Percentiles rank a stretch among this genome's conserved stretches.
Conservation (phyloP, 2,888 invertebrate genomes). For the Archaeoteleia sp. region DNA sequence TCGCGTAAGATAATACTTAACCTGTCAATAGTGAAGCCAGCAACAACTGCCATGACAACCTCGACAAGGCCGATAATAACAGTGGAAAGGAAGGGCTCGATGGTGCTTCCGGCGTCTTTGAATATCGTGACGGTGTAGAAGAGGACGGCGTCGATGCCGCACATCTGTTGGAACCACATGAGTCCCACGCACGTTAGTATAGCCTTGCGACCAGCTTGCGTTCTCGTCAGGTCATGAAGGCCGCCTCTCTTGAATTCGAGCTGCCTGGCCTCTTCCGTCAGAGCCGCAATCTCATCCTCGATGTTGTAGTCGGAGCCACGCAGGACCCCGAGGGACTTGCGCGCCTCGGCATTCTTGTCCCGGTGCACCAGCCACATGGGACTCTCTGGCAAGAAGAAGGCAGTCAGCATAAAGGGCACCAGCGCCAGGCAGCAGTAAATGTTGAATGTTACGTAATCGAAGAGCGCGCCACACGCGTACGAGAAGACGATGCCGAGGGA, state of each 20-base stretch:
- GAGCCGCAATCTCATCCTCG: conserved; percentile 58
- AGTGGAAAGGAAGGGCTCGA: conserved; percentile 73
- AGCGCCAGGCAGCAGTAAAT: conserved; percentile 70
- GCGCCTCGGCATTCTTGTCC: conserved; percentile 58
- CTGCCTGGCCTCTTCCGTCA: conserved; percentile 63
- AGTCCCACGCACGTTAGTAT: conserved; percentile 75
- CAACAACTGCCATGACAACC: conserved; percentile 69
- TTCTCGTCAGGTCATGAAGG: conserved; percentile 63
- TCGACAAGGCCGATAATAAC: conserved; percentile 77
- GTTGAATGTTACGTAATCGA: conserved; percentile 74
- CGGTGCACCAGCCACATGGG: conserved; percentile 67
- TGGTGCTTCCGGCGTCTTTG: conserved; percentile 70
- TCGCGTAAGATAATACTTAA: too few species aligned
- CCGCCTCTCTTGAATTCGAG: conserved; percentile 64
- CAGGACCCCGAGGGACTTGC: conserved; percentile 56
- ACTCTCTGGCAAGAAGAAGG: conserved; percentile 67
- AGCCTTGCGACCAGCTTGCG: conserved; percentile 72
- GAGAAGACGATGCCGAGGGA: conserved; percentile 75
- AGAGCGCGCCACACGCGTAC: conserved; percentile 74
- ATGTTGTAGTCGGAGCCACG: conserved; percentile 63
- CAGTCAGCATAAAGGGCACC: conserved; percentile 67
- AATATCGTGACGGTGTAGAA: conserved; percentile 75
- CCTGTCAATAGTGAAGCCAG: conserved; percentile 75
- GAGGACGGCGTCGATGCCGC: conserved; percentile 75
- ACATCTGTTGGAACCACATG: conserved; percentile 77